Evolutionary conservation across 2,113 vertebrate genomes (phyloP).

Genomic region (Pipra filicauda): DNA sequence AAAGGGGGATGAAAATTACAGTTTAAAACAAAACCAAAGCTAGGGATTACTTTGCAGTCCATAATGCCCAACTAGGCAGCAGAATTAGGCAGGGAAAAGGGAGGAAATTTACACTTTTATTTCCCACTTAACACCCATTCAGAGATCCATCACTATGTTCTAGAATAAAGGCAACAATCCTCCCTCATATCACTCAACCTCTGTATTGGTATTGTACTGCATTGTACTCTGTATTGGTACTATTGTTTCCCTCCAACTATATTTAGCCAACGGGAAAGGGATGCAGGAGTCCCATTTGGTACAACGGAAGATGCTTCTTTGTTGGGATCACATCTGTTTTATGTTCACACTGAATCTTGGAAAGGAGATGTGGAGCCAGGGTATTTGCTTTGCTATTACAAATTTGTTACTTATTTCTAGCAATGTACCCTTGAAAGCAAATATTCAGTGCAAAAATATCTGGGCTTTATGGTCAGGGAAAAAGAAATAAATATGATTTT

Average conservation of each 20-base stretch:
- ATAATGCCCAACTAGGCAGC: background rate
- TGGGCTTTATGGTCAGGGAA: background rate
- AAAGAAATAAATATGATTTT: background rate
- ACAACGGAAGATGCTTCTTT: constrained; percentile 27
- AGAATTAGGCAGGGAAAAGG: background rate
- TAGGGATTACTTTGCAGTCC: background rate
- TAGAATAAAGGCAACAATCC: background rate
- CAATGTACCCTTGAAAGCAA: constrained; percentile 23
- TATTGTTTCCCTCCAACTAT: background rate
- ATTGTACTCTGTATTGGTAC: background rate
- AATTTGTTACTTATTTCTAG: constrained; percentile 49
- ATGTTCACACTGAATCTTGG: constrained; percentile 39
- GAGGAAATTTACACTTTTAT: background rate
- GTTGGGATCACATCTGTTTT: constrained; percentile 46
- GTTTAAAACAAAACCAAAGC: background rate
- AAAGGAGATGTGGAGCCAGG: constrained; percentile 20
- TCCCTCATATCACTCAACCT: background rate
- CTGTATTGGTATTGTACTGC: background rate
- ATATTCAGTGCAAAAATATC: background rate
- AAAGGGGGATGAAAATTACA: constrained; percentile 1
- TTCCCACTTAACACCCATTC: background rate
- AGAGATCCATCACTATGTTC: background rate
- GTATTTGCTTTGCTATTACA: constrained; percentile 20
- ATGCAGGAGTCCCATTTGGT: constrained; percentile 25
- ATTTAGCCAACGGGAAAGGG: constrained; percentile 6